These are phyloP conservation scores for Smutsia gigantea DNA, from an alignment of 2,797 vertebrate species.

Conservation along the genomic window DNA sequence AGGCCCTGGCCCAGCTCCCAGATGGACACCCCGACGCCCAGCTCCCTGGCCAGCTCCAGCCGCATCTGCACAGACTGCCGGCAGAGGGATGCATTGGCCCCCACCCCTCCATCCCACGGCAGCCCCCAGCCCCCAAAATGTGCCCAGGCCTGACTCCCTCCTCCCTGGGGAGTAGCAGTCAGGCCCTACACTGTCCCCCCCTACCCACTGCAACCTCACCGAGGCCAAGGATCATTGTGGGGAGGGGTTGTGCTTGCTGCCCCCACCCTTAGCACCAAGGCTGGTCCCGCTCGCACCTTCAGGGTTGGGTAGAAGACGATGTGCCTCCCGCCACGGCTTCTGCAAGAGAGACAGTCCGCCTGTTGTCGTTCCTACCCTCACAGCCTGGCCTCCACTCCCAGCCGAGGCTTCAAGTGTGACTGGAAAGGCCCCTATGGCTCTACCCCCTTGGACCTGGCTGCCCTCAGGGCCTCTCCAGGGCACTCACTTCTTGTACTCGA, in stretches of 20 bases:
- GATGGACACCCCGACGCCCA: conserved; percentile 96
- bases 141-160: neutral
- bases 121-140: neutral
- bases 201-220: fast-evolving
- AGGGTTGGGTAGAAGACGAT: conserved; percentile 95
- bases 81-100: neutral
- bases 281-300: conserved; percentile 88
- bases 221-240: fast-evolving
- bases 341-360: conserved; percentile 74
- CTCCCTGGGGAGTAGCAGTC: neutral
- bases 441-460: fast-evolving
- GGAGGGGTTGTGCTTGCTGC: neutral
- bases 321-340: conserved; percentile 92
- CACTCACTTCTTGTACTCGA: conserved; percentile 95
- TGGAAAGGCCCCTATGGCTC: neutral
- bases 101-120: fast-evolving
- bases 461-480: fast-evolving
- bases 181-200: neutral
- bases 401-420: fast-evolving
- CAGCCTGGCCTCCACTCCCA: fast-evolving
- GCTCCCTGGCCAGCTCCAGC: conserved; percentile 92
- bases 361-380: fast-evolving
- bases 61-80: conserved; percentile 93
- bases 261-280: neutral
- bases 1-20: conserved; percentile 99